Evolutionary conservation across 1,140 invertebrate species (phyloP), one percentile per base, ranked within the genome.

Genomic region (Bactericera cockerelli): DNA sequence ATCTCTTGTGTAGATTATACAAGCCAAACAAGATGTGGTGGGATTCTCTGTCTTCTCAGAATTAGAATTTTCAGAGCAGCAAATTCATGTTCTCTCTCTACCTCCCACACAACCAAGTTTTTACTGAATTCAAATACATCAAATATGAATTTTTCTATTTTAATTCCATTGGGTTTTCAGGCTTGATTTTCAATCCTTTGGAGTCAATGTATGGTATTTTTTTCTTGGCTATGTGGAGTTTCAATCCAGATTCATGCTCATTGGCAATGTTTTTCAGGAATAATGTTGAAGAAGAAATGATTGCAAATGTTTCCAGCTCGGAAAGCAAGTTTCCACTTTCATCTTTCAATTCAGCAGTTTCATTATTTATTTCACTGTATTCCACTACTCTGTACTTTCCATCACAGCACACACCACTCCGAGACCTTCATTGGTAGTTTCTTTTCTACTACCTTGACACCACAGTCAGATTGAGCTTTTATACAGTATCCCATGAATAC

Each of bases 131-230:
- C 84, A 70, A 99, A 98, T 0, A 98, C 93, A 75, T 99, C 97
- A 70, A 99, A 99, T 1, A 99, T 86, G 72, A 99, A 99, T 74
- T 99, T 99, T 67, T 99, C 97, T 70, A 98, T 87, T 77, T 99
- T 99, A 62, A 99, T 93, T 21, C 95, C 96, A 70, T 99, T 99
- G 0, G 88, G 82, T 66, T 81, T 0, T 79, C 78, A 0, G 96
- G 94, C 58, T 81, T 85, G 11, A 83, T 72, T 42, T 78, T 73
- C 22, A 80, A 71, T 3, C 91, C 90, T 57, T 81, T 75, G 0
- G 77, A 74, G 70, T 93, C 81, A 0, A 95, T 76, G 67, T 81
- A 88, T 0, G 93, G 84, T 65, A 99, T 98, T 72, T 98, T 98
- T 74, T 99, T 99, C 66, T 93, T 93, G 6, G 97, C 97, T 1